These are phyloP conservation scores for Callopanchax toddi DNA, from an alignment of 2,113 vertebrate genomes.

Conservation along the genomic window DNA sequence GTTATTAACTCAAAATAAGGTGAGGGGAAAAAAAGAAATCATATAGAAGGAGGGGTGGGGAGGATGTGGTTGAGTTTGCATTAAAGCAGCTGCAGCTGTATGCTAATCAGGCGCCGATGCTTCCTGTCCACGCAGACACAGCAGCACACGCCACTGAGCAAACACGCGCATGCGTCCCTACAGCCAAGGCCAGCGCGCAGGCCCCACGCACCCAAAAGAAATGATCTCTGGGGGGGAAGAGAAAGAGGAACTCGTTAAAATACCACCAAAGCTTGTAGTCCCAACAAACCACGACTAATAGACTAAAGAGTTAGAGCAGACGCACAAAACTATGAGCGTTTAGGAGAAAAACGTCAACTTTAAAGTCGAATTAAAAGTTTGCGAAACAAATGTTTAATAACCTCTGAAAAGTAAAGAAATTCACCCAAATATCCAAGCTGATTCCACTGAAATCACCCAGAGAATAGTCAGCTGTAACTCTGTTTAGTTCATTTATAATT, in stretches of 20 bases:
- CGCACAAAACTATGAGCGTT: neutral
- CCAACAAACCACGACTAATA: slow-evolving; percentile 58
- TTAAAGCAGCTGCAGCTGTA: slow-evolving; percentile 87
- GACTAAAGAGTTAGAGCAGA: slow-evolving; percentile 2
- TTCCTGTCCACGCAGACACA: slow-evolving; percentile 62
- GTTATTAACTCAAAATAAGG: neutral
- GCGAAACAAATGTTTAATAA: neutral
- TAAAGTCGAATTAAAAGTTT: no score
- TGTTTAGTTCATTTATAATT: neutral
- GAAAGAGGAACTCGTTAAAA: slow-evolving; percentile 81
- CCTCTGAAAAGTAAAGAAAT: no score
- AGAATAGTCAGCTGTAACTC: neutral
- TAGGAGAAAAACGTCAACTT: no score
- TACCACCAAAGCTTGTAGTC: slow-evolving; percentile 76
- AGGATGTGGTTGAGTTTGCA: slow-evolving; percentile 59
- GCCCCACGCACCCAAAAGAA: slow-evolving; percentile 58
- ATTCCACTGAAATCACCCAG: no score
- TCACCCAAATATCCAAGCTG: no score
- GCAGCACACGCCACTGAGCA: slow-evolving; percentile 89
- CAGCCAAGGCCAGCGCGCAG: slow-evolving; percentile 32
- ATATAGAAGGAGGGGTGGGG: slow-evolving; percentile 55
- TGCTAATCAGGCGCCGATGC: slow-evolving; percentile 88
- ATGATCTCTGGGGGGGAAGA: slow-evolving; percentile 35
- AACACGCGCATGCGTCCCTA: slow-evolving; percentile 81
- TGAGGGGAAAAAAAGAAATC: slow-evolving; percentile 3